Evolutionary conservation across 2,888 invertebrate genomes (phyloP), one percentile per base, ranked within the genome.

Genomic region (Eristalis tenax): DNA sequence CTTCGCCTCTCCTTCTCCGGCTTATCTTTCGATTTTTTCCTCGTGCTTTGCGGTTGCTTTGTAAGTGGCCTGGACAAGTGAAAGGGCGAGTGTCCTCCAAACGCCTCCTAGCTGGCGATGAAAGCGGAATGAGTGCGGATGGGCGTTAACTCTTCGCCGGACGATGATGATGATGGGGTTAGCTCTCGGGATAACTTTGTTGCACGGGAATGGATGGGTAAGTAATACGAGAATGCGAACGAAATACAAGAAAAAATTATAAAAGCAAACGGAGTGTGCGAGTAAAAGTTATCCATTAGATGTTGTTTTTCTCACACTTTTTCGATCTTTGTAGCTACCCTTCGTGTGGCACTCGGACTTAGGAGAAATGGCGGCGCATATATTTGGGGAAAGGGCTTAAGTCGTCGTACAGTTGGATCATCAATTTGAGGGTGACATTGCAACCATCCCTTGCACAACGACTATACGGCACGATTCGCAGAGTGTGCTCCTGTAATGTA

Each of bases 1-100:
- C 50, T 66, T 22, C 32, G 22, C 23, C 22, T 26, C 26, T 8
- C 50, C 18, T 18, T 5, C 50, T 2, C 8, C 50, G 8, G 50
- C 8, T 18, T 50, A 18, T 18, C 50, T 22, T 61, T 61, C n/a
- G 43, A n/a, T n/a, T n/a, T 70, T 77, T 57, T 64, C 43, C 22
- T 32, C 15, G 15, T 64, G 59, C 61, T 82, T 79, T 83, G 78
- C 64, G 83, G 83, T 87, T 76, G 28, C 78, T 87, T 87, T 87
- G 87, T 80, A 79, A 76, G 70, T 82, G 74, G 57, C 64, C 66
- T n/a, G 32, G 26, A 56, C 18, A 64, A 66, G 26, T 59, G 59
- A n/a, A 64, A 70, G 23, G 64, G 64, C 40, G 74, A 66, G 66
- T 15, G 63, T 63, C 68, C 50, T 8, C 32, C 32, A 10, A 32